Evolutionary conservation across 2,797 vertebrate species (phyloP).

Genomic region (Chanos chanos): DNA sequence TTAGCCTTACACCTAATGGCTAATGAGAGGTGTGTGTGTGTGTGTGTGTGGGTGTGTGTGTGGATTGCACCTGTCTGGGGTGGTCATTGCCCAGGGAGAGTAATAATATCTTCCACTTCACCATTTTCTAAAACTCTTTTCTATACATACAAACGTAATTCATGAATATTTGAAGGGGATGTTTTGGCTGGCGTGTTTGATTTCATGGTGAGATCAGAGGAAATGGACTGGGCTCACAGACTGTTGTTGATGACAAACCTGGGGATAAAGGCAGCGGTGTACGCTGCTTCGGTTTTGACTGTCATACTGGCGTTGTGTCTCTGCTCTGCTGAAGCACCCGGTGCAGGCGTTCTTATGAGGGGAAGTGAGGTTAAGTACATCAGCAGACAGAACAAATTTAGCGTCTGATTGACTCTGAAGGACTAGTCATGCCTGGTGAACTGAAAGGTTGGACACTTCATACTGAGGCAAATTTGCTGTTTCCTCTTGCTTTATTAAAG

Average conservation of each 20-base stretch:
- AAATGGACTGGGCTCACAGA: too few species aligned
- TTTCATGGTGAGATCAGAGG: too few species aligned
- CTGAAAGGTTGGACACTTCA: conserved; percentile 41
- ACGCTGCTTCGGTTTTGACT: too few species aligned
- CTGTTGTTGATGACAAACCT: too few species aligned
- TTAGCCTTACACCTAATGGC: conserved; percentile 67
- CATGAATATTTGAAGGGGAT: neutral
- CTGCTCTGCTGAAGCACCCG: neutral
- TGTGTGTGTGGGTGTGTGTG: conserved; percentile 50
- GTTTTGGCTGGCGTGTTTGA: too few species aligned
- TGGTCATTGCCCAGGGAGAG: neutral
- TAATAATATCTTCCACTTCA: neutral
- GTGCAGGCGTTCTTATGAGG: conserved; percentile 2
- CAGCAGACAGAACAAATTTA: conserved; percentile 34
- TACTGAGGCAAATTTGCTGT: conserved; percentile 37
- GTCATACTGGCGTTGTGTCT: too few species aligned
- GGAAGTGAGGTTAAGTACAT: conserved; percentile 13
- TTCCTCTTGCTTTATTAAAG: conserved; percentile 32
- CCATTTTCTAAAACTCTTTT: too few species aligned
- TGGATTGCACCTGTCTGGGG: conserved; percentile 7
- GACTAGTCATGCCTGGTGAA: conserved; percentile 29
- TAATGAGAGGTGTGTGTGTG: conserved; percentile 60
- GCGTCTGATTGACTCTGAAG: conserved; percentile 22
- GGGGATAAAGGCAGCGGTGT: too few species aligned
- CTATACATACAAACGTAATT: too few species aligned